Base-by-base conservation (phyloP, 2,797 vertebrate species). In the Periophthalmus magnuspinnatus region DNA sequence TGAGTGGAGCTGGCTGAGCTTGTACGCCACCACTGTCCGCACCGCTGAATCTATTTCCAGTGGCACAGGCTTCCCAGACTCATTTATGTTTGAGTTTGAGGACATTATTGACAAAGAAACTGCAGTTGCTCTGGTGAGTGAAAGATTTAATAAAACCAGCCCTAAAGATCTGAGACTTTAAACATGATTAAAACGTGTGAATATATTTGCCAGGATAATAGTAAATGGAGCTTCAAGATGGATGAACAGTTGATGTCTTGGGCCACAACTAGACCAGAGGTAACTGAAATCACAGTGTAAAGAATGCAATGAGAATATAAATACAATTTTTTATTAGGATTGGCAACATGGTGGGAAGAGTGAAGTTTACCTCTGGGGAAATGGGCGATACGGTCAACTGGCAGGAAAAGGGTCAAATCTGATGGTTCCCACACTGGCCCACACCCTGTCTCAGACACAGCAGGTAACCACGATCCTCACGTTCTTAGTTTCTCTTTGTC, bases 221-320 rank as follows among this genome's bases (percentile, higher is more conserved):
- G 91, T 80, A 94, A 94, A 83, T 95, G 94, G 94, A 95, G 89
- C 80, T 94, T 92, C 81, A 91, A 91, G 83, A 95, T 95, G 94
- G 94, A 95, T 77, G 94, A 95, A 75, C 94, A 95, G 79, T 88
- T 95, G 71, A 95, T 95, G 94, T 90, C 92, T 0, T 95, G 94
- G 94, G 94, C 94, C 65, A 94, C 93, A 60, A 86, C 82, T 79
- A 93, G 81, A 86, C 94, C 94, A 19, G 94, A 95, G 92, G 94
- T 95, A 87, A 81, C 47, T 50, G 19, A 21, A 66, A 19, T 56
- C 11, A n/a, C 3, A 36, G 10, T 33, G 32, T 32, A 16, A 33
- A 54, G 24, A 36, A 54, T 52, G 24, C 47, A 33, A 5, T 65
- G 24, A 22, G 50, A 24, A n/a, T 61, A 71, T 7, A 16, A 47